Base-by-base conservation (phyloP, 2,888 invertebrate species). In the Heliothis peltigera region DNA sequence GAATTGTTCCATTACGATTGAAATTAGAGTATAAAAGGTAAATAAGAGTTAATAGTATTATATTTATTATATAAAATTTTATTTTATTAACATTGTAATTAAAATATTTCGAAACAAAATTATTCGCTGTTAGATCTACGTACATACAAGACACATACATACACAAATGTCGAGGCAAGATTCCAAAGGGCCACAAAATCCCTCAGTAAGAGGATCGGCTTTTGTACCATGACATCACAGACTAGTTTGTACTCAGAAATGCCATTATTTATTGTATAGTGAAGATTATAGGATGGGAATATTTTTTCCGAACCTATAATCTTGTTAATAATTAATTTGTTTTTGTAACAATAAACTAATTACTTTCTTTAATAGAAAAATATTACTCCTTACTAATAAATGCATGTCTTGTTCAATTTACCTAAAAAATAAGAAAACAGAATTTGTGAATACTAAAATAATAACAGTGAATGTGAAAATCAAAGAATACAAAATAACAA, bases 211-310 rank as follows among this genome's bases (percentile, higher is more conserved):
- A 44, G 25, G 47, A 58, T 64, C 21, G 19, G 19, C 21, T 75
- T 62, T 48, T 35, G 1, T 22, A 47, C 12, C 56, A 21, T 56
- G 42, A 51, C 35, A 19, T 42, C 39, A 49, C 43, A 42, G 25
- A 18, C 21, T 43, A 21, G 46, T 66, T 53, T 67, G 32, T 67
- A 48, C 46, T 43, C 6, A 10, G 4, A 60, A 69, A 59, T 78
- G 63, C 58, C 77, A 51, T 67, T 35, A 73, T 49, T 58, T 52
- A 65, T 61, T 60, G n/a, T 42, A 19, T 47, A 22, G 48, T 42
- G 18, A 22, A 57, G 18, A 67, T 64, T 48, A 44, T 48, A 53
- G 19, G 21, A 35, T 62, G 54, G 2, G 4, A 21, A 28, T 48
- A 10, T 35, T 35, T 10, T 32, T 15, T 10, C 1, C 48, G n/a